Conservation (phyloP, 1,140 invertebrate species). For the Cotesia glomerata region DNA sequence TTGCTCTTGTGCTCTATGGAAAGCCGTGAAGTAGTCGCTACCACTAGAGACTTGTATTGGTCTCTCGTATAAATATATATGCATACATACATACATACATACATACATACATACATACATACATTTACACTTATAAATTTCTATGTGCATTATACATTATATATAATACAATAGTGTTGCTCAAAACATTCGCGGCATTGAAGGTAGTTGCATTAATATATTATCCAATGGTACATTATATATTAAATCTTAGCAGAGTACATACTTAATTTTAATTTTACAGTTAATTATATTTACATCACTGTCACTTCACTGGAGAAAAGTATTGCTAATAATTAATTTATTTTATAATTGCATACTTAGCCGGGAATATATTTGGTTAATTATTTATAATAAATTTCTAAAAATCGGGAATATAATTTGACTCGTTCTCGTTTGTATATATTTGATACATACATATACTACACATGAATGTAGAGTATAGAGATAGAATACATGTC, state of each 20-base stretch:
- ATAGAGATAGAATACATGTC: not conserved
- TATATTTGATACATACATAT: not conserved
- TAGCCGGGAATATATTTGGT: too few species aligned
- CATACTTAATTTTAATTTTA: too few species aligned
- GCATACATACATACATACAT: not conserved
- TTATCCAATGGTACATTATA: not conserved
- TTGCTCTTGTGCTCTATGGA: constrained; percentile 25
- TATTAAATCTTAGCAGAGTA: too few species aligned
- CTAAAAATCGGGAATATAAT: too few species aligned
- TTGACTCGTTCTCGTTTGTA: not conserved
- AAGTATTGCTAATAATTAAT: too few species aligned
- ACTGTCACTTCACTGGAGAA: too few species aligned
- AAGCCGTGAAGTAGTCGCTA: constrained; percentile 33
- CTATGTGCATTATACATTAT: not conserved
- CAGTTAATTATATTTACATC: too few species aligned
- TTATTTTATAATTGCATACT: too few species aligned
- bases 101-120: too few species aligned
- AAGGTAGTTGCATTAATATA: not conserved
- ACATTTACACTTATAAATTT: not conserved
- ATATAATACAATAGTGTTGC: constrained; percentile 9
- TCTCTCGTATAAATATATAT: not conserved
- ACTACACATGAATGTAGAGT: not conserved
- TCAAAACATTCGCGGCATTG: not conserved
- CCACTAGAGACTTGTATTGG: not conserved
- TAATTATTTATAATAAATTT: not conserved